Base-by-base conservation (phyloP, 1,140 invertebrate species). In the Brachionus rotundiformis region DNA sequence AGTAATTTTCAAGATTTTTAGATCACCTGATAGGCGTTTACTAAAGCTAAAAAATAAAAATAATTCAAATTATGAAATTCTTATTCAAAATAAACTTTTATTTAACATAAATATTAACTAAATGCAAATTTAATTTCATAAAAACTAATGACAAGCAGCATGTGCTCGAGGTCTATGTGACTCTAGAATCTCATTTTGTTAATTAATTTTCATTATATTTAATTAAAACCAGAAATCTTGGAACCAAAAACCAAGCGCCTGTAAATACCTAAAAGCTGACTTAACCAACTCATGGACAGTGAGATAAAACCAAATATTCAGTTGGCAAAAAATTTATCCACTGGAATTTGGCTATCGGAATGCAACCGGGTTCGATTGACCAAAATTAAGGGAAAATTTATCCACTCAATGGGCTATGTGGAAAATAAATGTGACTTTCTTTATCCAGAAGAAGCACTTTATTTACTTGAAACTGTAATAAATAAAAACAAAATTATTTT, bases 371-470 rank as follows among this genome's bases (percentile, higher is more conserved):
- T 73, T 25, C 36, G 41, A 73, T 13, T 73, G 39, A 73, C 23
- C 7, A 73, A 73, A 73, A 25, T 44, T 44, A 41, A 44, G 25
- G 68, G 68, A 73, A 73, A 73, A 44, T 73, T 73, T 73, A 73
- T 73, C 23, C 68, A 73, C 36, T 25, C 68, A 0, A 73, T 73
- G 68, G 68, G 68, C 19, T 73, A 73, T 73, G 68, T 44, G 3
- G 6, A 39, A 2, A 39, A 44, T 25, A 73, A 73, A 27, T 44
- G 11, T 29, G 68, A 73, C 25, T 44, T 25, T 44, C 41, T 73
- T 10, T 73, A 73, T 27, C 68, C 68, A 44, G 68, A 73, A 73
- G 68, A 73, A 73, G 68, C 68, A 19, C 68, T 73, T 25, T 73
- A 73, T 25, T 44, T 73, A 11, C 5, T 73, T 5, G 68, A 73